Conservation (phyloP, 2,113 vertebrate species). For the Clarias batrachus region DNA sequence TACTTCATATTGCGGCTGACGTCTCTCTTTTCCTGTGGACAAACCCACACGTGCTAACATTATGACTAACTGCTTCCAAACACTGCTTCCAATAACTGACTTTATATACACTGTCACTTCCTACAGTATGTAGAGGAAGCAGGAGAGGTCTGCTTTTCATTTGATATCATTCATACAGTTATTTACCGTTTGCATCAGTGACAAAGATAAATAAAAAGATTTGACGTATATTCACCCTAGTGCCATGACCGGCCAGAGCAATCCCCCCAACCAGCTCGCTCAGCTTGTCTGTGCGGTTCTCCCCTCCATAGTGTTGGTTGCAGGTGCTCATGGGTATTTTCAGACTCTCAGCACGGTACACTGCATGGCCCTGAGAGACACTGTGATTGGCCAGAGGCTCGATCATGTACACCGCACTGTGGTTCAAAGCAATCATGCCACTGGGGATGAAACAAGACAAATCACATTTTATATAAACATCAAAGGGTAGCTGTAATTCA, state of each 20-base stretch:
- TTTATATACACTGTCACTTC: neutral
- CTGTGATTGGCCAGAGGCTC: slow-evolving; percentile 75
- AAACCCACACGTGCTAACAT: neutral
- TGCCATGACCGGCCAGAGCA: slow-evolving; percentile 58
- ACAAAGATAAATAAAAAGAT: neutral
- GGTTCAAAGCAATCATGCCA: slow-evolving; percentile 83
- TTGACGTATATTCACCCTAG: slow-evolving; percentile 71
- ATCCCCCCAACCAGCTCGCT: slow-evolving; percentile 71
- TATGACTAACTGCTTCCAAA: slow-evolving; percentile 11
- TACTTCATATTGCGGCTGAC: slow-evolving; percentile 82
- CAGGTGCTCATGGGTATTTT: slow-evolving; percentile 74
- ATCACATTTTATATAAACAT: too few species aligned
- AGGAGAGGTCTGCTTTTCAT: too few species aligned
- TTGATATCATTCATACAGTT: neutral
- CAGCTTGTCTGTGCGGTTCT: slow-evolving; percentile 47
- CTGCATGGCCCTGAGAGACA: slow-evolving; percentile 71
- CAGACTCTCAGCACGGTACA: slow-evolving; percentile 83
- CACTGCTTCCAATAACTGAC: neutral
- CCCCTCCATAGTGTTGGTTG: slow-evolving; percentile 63
- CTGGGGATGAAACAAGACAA: slow-evolving; percentile 70
- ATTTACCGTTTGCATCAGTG: neutral
- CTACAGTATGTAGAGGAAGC: neutral
- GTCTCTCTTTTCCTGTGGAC: slow-evolving; percentile 81
- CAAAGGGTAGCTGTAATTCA: too few species aligned
- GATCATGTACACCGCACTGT: slow-evolving; percentile 85